Percentiles rank a stretch among this genome's conserved stretches.
Conservation (phyloP, 2,113 vertebrate species). For the Heptranchias perlo region DNA sequence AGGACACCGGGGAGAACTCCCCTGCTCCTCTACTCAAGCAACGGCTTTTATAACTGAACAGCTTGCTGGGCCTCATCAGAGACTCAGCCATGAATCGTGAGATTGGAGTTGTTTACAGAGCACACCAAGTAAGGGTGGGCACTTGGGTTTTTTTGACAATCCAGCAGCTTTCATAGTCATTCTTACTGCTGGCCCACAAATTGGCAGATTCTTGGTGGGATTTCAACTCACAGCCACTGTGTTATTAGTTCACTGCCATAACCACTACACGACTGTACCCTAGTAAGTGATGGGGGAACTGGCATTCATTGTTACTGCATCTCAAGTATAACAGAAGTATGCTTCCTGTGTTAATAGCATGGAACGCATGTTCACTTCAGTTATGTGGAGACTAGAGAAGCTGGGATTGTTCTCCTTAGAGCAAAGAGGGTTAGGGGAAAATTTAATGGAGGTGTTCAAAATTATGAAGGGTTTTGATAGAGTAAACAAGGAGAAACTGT, state of each 20-base stretch:
- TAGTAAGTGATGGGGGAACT: neutral
- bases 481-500: too few relatives aligned
- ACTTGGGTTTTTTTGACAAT: neutral
- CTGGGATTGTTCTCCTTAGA: too few relatives aligned
- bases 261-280: neutral
- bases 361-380: too few relatives aligned
- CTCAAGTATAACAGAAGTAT: neutral
- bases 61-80: neutral
- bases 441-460: too few relatives aligned
- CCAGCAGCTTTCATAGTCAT: neutral
- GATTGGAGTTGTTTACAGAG: neutral
- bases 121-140: neutral
- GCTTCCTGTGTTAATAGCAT: too few relatives aligned
- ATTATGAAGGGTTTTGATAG: too few relatives aligned
- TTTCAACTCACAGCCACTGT: neutral
- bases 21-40: neutral
- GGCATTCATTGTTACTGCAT: neutral
- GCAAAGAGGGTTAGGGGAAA: too few relatives aligned
- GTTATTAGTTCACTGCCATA: neutral
- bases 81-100: neutral
- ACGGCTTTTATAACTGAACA: neutral
- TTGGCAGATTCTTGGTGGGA: neutral
- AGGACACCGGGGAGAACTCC: neutral
- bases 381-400: too few relatives aligned
- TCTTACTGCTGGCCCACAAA: too few relatives aligned